Evolutionary conservation across 2,113 vertebrate species (phyloP), one percentile per base, ranked within the genome.

Genomic region (Alaudala cheleensis): DNA sequence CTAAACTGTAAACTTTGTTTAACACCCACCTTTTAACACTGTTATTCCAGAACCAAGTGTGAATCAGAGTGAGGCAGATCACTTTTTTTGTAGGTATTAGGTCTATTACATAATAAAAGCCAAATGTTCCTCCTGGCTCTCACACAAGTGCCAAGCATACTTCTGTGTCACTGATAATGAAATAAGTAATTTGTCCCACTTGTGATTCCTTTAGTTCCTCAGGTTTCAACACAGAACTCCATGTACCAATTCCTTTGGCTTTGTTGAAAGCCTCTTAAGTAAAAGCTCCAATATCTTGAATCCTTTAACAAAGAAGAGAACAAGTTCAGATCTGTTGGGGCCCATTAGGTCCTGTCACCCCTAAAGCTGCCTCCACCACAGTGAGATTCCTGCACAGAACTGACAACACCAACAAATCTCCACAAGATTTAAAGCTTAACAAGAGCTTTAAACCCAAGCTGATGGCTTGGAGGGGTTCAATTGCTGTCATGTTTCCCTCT

Each of bases 71-170:
- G 82, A 88, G 56, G 78, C 42, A 88, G 34, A 65, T 45, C 26
- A 60, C 10, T 65, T 80, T 34, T 88, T 40, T 60, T 77, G 33
- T 51, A 94, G 67, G 14, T 89, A 62, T 66, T 66, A 58, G 80
- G 31, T 86, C 67, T n/a, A 8, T 93, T 92, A 10, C 1, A 29
- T 70, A 93, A 93, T 90, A 81, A 93, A 95, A 95, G 64, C 64
- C 88, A 92, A 88, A 90, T 90, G 69, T 92, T 97, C 57, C 49
- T 86, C 12, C 83, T 95, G 88, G 82, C 92, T 96, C 60, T 88
- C n/a, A 14, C 34, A 50, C 40, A 74, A 90, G 86, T 90, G 76
- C 72, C 21, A 0, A 86, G 33, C 90, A 96, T 88, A 76, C 40
- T 90, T 96, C 29, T 64, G 61, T 80, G 34, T 61, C 74, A 56